Conservation (phyloP, 35 echinoderm and acorn worm genomes). For the Patiria miniata region DNA sequence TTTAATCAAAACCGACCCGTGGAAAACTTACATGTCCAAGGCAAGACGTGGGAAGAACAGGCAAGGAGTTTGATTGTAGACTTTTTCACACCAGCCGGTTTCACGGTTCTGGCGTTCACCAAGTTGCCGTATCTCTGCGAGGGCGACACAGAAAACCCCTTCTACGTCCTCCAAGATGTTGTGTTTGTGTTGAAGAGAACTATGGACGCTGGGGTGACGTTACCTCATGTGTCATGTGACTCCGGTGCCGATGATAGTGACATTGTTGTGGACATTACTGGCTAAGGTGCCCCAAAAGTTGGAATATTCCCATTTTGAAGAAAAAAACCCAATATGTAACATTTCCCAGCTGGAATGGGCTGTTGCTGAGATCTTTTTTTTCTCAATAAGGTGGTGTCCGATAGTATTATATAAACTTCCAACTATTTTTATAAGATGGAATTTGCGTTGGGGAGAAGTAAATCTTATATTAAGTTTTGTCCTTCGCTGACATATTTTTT, state of each 20-base stretch:
- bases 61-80: slow-evolving; percentile 62
- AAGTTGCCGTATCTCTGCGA: slow-evolving; percentile 95
- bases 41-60: slow-evolving; percentile 91
- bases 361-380: too few relatives aligned
- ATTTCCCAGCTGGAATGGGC: too few relatives aligned
- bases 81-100: slow-evolving; percentile 70
- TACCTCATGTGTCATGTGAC: neutral
- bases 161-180: slow-evolving; percentile 84
- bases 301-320: too few relatives aligned
- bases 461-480: too few relatives aligned
- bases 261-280: neutral
- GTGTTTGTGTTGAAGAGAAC: slow-evolving; percentile 79
- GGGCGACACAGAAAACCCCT: slow-evolving; percentile 76
- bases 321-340: too few relatives aligned
- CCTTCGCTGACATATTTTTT: too few relatives aligned
- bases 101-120: slow-evolving; percentile 77
- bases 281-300: neutral
- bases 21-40: slow-evolving; percentile 68
- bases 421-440: too few relatives aligned
- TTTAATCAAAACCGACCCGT: slow-evolving; percentile 46
- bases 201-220: neutral
- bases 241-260: neutral
- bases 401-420: too few relatives aligned
- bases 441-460: too few relatives aligned
- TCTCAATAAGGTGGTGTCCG: too few relatives aligned